Evolutionary conservation across 1,140 invertebrate genomes (phyloP), one percentile per base, ranked within the genome.

Genomic region (Acyrthosiphon pisum): DNA sequence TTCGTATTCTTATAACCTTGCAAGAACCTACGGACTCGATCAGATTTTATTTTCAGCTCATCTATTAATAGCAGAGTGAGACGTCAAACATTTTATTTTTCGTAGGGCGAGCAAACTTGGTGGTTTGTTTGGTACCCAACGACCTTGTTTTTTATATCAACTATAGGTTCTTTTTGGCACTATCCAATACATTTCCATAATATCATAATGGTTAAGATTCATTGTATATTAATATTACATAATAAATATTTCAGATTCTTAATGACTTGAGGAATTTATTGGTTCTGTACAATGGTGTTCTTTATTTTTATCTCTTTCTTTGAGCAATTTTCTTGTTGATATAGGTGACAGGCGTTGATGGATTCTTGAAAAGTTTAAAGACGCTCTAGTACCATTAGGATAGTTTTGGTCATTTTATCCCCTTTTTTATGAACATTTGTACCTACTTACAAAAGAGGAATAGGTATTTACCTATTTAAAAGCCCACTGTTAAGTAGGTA

Each of bases 51-150:
- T 93, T 93, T 93, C 48, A 93, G 48, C 91, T 93, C 35, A 23
- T 37, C 48, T 93, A 93, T 93, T 93, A 86, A 53, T 93, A 84
- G 41, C 41, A 41, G 48, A 7, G 18, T 7, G 81, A 84, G 37
- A 86, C 91, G 35, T 86, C 35, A 84, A 93, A 83, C 14, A 93
- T 93, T 93, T 84, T 50, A 37, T 93, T 86, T 93, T 93, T 41
- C 91, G 91, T 93, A 86, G 81, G 81, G 86, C n/a, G 48, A 83
- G 35, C 48, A 93, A 84, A 84, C 81, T 84, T 50, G 22, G 81
- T 53, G 76, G 91, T 93, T 83, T 93, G 48, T 93, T 84, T 84
- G 48, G 91, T 56, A 93, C 44, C 7, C 48, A 35, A 46, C 26
- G 91, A 83, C 91, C 81, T 84, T 93, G 91, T 48, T 11, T 56